Conservation (phyloP, 2,113 vertebrate genomes). For the Bos indicus region DNA sequence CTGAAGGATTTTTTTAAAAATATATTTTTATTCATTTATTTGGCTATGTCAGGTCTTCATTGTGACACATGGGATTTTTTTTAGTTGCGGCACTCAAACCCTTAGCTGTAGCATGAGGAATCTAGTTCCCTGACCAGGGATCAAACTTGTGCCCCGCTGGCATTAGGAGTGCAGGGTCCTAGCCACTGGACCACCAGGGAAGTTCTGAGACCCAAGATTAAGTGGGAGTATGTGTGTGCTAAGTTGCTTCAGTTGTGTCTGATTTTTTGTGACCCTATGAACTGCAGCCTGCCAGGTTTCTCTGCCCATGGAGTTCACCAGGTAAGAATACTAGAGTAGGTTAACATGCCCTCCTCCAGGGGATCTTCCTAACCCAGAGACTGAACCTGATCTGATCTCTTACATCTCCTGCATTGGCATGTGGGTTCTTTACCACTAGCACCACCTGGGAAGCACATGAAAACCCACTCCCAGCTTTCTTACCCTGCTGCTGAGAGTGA, state of each 20-base stretch:
- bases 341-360: neutral
- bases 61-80: neutral
- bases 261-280: neutral
- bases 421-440: neutral
- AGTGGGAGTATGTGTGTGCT: neutral
- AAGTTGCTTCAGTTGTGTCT: neutral
- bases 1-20: neutral
- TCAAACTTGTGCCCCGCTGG: neutral
- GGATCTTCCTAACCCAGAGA: neutral
- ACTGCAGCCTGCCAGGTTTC: neutral
- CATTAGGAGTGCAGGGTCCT: neutral
- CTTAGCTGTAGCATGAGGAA: neutral
- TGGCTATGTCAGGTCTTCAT: neutral
- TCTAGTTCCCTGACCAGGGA: neutral
- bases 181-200: neutral
- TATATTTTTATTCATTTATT: neutral
- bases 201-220: neutral
- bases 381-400: neutral
- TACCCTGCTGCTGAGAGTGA: neutral
- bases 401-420: neutral
- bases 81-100: accelerated
- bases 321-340: neutral
- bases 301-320: neutral
- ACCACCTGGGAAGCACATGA: neutral
- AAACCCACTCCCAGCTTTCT: neutral